These are phyloP conservation scores for Scaptomyza flava DNA, from an alignment of 2,888 invertebrate genomes.

Conservation along the genomic window DNA sequence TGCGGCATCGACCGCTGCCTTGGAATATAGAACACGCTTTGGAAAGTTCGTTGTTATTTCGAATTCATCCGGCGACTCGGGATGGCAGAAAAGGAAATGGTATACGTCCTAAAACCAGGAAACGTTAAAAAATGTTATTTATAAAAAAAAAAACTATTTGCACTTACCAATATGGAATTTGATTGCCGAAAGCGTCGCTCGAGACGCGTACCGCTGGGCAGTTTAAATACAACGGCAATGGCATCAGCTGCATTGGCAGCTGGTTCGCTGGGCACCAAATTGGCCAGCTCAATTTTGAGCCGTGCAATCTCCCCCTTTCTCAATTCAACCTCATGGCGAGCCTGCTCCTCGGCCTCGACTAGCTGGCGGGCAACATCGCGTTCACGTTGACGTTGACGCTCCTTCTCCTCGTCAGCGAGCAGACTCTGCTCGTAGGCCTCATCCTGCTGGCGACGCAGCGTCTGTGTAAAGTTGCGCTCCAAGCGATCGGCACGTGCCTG, in stretches of 20 bases:
- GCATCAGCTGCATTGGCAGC: conserved; percentile 88
- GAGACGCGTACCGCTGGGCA: conserved; percentile 94
- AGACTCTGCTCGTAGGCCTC: conserved; percentile 96
- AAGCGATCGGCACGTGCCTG: conserved; percentile 94
- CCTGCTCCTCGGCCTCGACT: conserved; percentile 85
- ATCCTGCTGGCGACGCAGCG: conserved; percentile 95
- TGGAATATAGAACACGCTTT: conserved; percentile 89
- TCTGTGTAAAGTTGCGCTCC: conserved; percentile 93
- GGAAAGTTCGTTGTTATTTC: conserved; percentile 98
- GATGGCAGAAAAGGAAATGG: conserved; percentile 97
- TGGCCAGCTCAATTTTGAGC: conserved; percentile 88
- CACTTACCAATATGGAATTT: conserved; percentile 91
- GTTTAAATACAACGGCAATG: conserved; percentile 94
- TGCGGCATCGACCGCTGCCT: conserved; percentile 56
- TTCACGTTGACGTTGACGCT: conserved; percentile 88
- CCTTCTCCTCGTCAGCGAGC: conserved; percentile 97
- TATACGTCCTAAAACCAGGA: conserved; percentile 91
- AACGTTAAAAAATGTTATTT: too few relatives aligned
- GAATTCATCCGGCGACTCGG: conserved; percentile 95
- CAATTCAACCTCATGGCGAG: conserved; percentile 86
- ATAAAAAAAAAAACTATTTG: too few relatives aligned
- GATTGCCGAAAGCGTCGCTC: conserved; percentile 93
- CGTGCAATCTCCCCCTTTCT: conserved; percentile 87
- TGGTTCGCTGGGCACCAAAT: conserved; percentile 91
- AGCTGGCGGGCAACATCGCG: conserved; percentile 85